Percentiles rank a stretch among this genome's conserved stretches.
Evolutionary conservation across 2,888 invertebrate species (phyloP).

Genomic region (Notocelia uddmanniana): DNA sequence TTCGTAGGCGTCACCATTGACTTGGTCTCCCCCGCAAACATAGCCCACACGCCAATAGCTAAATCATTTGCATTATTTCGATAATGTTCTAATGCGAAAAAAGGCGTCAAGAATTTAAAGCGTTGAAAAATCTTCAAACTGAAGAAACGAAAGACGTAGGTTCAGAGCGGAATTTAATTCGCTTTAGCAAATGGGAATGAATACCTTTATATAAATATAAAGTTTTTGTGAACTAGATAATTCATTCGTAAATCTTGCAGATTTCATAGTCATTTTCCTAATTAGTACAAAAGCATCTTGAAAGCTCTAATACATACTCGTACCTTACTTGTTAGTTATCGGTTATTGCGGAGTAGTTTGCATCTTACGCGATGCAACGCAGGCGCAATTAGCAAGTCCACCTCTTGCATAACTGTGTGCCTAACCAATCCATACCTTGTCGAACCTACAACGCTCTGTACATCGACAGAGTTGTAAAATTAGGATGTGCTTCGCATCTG

Average conservation of each 20-base stretch:
- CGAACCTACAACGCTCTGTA: background rate
- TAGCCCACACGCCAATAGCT: constrained; percentile 63
- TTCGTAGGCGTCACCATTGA: constrained; percentile 74
- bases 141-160: background rate
- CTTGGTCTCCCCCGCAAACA: constrained; percentile 67
- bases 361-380: constrained; percentile 26
- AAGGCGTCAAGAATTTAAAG: constrained; percentile 15
- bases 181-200: background rate
- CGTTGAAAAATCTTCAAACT: background rate
- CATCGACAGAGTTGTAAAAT: constrained; percentile 1
- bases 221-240: too few species aligned
- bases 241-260: too few species aligned
- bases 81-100: constrained; percentile 43
- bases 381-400: constrained; percentile 36
- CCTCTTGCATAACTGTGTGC: constrained; percentile 38
- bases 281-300: constrained; percentile 8
- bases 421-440: constrained; percentile 18
- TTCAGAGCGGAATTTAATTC: background rate
- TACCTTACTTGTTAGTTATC: too few species aligned
- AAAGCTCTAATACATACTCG: background rate
- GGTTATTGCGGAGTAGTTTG: constrained; percentile 20
- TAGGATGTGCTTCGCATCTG: background rate
- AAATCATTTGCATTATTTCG: constrained; percentile 45
- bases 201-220: too few species aligned
- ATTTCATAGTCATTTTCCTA: background rate